Evolutionary conservation across 2,113 vertebrate species (phyloP).

Genomic region (Pycnonotus jocosus): DNA sequence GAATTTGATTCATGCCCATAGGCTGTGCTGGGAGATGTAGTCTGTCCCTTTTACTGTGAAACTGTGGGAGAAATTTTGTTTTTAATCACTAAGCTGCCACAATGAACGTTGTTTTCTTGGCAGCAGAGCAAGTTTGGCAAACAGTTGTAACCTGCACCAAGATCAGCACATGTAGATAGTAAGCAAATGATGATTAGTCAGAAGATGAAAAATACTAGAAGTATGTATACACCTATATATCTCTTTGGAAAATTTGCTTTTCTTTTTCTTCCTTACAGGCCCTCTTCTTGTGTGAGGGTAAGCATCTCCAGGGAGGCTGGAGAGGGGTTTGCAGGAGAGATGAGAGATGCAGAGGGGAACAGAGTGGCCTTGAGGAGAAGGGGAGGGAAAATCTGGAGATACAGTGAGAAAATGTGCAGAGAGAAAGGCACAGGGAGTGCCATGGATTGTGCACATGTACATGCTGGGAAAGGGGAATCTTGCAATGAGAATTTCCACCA

Average conservation of each 20-base stretch:
- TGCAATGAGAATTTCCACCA: background rate
- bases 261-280: background rate
- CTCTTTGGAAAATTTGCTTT: background rate
- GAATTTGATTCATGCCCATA: background rate
- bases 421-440: fast-evolving
- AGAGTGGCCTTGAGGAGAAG: background rate
- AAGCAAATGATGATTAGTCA: background rate
- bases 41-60: background rate
- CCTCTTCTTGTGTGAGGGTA: fast-evolving
- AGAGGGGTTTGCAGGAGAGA: background rate
- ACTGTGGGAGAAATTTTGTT: background rate
- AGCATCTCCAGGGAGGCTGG: background rate
- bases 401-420: background rate
- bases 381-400: background rate
- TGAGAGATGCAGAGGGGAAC: background rate
- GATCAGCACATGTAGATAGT: background rate
- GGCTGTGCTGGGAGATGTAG: background rate
- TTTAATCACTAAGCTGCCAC: background rate
- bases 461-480: background rate
- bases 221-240: too few relatives aligned
- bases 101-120: background rate
- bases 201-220: background rate
- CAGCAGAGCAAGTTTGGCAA: background rate
- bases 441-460: background rate
- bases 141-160: background rate